Evolutionary conservation across 2,113 vertebrate genomes (phyloP).

Genomic region (Ctenodactylus gundi): DNA sequence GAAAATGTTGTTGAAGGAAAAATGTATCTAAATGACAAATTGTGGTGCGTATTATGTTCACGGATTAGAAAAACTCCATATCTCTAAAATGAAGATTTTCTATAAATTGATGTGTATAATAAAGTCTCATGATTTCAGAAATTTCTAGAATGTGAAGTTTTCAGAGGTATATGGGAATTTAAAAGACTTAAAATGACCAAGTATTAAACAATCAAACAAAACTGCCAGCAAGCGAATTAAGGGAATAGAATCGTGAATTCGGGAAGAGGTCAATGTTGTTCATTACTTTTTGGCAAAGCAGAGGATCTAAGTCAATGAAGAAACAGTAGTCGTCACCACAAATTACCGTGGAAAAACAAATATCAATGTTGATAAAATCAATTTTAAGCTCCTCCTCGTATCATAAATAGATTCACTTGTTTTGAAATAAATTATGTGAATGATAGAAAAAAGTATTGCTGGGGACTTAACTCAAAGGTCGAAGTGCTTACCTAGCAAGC

Average conservation of each 20-base stretch:
- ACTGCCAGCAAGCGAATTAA: background rate
- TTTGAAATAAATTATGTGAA: background rate
- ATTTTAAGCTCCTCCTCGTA: background rate
- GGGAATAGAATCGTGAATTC: background rate
- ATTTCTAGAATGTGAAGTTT: background rate
- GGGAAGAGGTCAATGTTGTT: background rate
- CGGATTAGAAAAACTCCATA: background rate
- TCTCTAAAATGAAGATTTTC: background rate
- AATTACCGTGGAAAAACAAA: background rate
- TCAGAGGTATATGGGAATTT: background rate
- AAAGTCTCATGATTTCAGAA: background rate
- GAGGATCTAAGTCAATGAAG: background rate
- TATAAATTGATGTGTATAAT: background rate
- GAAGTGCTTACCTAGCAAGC: no score
- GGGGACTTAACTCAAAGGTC: no score
- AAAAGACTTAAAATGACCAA: background rate
- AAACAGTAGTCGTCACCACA: background rate
- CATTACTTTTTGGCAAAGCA: background rate
- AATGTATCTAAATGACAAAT: background rate
- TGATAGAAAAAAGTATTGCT: no score
- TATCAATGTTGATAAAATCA: background rate
- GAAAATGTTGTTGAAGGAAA: background rate
- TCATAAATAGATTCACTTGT: background rate
- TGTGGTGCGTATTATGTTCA: background rate
- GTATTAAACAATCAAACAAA: background rate